Conservation (phyloP, 2,888 invertebrate genomes). For the Trisateles emortualis region DNA sequence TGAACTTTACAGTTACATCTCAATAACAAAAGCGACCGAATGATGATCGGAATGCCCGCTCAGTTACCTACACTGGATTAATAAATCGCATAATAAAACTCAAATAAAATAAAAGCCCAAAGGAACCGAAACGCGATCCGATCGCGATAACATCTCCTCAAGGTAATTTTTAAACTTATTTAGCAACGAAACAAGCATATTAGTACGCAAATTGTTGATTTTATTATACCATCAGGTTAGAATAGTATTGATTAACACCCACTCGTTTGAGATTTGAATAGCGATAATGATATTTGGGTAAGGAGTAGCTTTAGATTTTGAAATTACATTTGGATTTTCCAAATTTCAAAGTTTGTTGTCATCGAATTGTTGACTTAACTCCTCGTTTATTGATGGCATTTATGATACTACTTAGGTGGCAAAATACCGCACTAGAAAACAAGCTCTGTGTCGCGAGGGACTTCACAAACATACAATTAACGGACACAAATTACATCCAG, state of each 20-base stretch:
- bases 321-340: conserved; percentile 6
- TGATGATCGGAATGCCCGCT: conserved; percentile 60
- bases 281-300: conserved; percentile 38
- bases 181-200: conserved; percentile 63
- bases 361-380: conserved; percentile 3
- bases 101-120: conserved; percentile 60
- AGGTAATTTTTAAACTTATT: conserved; percentile 64
- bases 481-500: too few relatives aligned
- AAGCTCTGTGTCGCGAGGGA: too few relatives aligned
- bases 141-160: conserved; percentile 68
- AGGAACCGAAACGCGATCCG: conserved; percentile 59
- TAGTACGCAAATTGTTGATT: conserved; percentile 68
- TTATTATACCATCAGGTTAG: conserved; percentile 55
- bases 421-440: too few relatives aligned
- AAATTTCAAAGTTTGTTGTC: conserved; percentile 14
- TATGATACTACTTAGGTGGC: too few relatives aligned
- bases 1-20: conserved; percentile 53
- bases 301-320: too few relatives aligned
- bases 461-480: too few relatives aligned
- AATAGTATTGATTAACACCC: conserved; percentile 60
- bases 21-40: conserved; percentile 65
- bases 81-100: conserved; percentile 73
- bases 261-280: conserved; percentile 49
- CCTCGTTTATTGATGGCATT: background rate
- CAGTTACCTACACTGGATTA: conserved; percentile 50